Conservation (phyloP, 2,888 invertebrate species). For the Resseliella maxima region DNA sequence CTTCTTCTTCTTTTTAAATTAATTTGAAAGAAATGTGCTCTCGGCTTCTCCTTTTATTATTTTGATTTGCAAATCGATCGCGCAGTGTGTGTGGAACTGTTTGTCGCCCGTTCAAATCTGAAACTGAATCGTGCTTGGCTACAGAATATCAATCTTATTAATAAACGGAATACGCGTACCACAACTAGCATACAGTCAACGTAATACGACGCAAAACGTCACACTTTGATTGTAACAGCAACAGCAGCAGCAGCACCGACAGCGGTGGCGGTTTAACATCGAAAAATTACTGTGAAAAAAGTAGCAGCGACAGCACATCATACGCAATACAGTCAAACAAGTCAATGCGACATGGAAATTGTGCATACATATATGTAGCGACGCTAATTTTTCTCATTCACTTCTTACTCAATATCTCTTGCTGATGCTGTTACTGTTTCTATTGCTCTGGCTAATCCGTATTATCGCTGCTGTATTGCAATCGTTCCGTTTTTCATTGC, state of each 20-base stretch:
- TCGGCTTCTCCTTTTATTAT: no score
- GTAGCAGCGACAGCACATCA: not conserved
- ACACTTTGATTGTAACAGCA: slow-evolving; percentile 33
- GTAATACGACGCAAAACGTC: slow-evolving; percentile 39
- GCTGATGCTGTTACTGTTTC: no score
- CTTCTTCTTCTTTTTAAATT: not conserved
- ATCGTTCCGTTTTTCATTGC: slow-evolving; percentile 26
- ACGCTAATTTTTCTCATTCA: slow-evolving; percentile 5
- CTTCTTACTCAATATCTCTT: not conserved
- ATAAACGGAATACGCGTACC: slow-evolving; percentile 46
- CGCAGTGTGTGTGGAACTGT: slow-evolving; percentile 24
- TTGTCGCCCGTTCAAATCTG: slow-evolving; percentile 54
- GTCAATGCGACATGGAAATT: slow-evolving; percentile 15
- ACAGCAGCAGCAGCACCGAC: not conserved
- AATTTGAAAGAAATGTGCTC: not conserved
- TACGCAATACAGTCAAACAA: not conserved
- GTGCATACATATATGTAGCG: not conserved
- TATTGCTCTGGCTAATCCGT: slow-evolving; percentile 22
- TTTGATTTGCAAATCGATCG: not conserved
- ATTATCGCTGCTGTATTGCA: not conserved
- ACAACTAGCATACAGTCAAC: slow-evolving; percentile 4
- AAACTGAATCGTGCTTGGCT: slow-evolving; percentile 49
- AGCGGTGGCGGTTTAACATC: no score
- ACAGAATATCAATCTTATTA: slow-evolving; percentile 55
- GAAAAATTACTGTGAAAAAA: slow-evolving; percentile 29